phyloP scores from a whole-genome alignment of 2,113 vertebrate species.

The Atherinomorus stipes region DNA sequence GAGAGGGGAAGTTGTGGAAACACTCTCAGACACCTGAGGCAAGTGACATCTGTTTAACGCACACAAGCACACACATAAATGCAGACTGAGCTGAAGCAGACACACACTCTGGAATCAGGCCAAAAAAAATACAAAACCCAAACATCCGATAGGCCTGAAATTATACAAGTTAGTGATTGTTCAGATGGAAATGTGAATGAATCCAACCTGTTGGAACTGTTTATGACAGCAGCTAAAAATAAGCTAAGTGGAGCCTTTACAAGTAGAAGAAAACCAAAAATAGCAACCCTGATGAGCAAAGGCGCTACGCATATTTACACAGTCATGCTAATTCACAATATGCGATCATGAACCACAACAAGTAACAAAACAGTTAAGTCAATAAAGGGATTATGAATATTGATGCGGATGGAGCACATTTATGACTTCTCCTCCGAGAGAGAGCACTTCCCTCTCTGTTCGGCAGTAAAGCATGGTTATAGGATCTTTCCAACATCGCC shows the following conservation, averaged over 20 bases:
- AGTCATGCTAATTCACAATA: slow-evolving; percentile 50
- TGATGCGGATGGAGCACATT: slow-evolving; percentile 65
- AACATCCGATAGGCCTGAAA: slow-evolving; percentile 40
- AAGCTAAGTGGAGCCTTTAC: slow-evolving; percentile 35
- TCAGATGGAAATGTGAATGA: slow-evolving; percentile 52
- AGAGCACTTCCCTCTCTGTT: slow-evolving; percentile 50
- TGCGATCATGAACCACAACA: slow-evolving; percentile 55
- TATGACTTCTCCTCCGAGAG: slow-evolving; percentile 60
- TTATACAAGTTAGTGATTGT: slow-evolving; percentile 51
- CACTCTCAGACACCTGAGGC: slow-evolving; percentile 71
- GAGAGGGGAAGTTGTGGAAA: slow-evolving; percentile 74
- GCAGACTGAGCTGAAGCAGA: slow-evolving; percentile 13
- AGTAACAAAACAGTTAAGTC: slow-evolving; percentile 65
- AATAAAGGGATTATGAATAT: slow-evolving; percentile 71
- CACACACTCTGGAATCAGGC: slow-evolving; percentile 35
- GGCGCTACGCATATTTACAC: slow-evolving; percentile 18
- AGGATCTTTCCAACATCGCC: slow-evolving; percentile 66
- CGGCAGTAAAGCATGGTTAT: slow-evolving; percentile 73
- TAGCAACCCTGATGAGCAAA: slow-evolving; percentile 16
- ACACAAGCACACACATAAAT: slow-evolving; percentile 15
- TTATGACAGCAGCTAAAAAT: slow-evolving; percentile 58
- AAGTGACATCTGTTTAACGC: slow-evolving; percentile 70
- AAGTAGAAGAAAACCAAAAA: slow-evolving; percentile 36
- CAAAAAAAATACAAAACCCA: slow-evolving; percentile 51
- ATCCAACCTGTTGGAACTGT: slow-evolving; percentile 57